These are phyloP conservation scores for Rhinophrynus dorsalis DNA, from an alignment of 2,797 vertebrate species.

Conservation along the genomic window DNA sequence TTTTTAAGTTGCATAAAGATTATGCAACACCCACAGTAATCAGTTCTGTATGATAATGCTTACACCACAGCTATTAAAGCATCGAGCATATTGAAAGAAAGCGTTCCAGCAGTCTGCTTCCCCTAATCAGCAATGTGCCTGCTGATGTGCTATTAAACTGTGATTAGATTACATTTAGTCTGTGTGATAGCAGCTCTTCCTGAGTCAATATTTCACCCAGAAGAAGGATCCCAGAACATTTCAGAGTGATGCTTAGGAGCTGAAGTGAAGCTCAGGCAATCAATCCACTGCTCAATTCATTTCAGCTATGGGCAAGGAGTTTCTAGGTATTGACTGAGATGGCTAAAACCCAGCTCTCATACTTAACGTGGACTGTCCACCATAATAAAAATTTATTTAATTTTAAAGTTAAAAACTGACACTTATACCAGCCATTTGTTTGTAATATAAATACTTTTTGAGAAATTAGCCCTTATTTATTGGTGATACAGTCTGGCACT, in stretches of 20 bases:
- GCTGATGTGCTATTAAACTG: background rate
- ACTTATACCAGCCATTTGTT: too few species aligned
- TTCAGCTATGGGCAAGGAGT: too few species aligned
- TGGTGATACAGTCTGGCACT: too few species aligned
- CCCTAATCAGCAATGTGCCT: background rate
- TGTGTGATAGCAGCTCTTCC: rapidly evolving
- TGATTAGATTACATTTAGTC: background rate
- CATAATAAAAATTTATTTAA: too few species aligned
- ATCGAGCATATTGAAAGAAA: slow-evolving; percentile 5
- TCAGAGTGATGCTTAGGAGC: background rate
- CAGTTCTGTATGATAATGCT: rapidly evolving
- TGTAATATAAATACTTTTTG: too few species aligned
- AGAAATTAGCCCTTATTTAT: too few species aligned
- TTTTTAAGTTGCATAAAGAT: slow-evolving; percentile 40
- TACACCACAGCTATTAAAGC: slow-evolving; percentile 9
- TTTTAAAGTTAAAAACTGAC: too few species aligned
- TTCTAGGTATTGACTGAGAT: too few species aligned
- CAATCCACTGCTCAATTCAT: too few species aligned
- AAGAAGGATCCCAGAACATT: background rate
- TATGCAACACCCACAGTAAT: background rate
- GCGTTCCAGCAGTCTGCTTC: slow-evolving; percentile 34
- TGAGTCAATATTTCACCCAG: slow-evolving; percentile 3
- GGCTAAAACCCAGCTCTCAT: too few species aligned
- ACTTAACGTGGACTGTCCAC: too few species aligned
- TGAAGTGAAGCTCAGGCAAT: background rate